These are phyloP conservation scores for Pao palembangensis DNA, from an alignment of 2,113 vertebrate genomes.

Conservation along the genomic window DNA sequence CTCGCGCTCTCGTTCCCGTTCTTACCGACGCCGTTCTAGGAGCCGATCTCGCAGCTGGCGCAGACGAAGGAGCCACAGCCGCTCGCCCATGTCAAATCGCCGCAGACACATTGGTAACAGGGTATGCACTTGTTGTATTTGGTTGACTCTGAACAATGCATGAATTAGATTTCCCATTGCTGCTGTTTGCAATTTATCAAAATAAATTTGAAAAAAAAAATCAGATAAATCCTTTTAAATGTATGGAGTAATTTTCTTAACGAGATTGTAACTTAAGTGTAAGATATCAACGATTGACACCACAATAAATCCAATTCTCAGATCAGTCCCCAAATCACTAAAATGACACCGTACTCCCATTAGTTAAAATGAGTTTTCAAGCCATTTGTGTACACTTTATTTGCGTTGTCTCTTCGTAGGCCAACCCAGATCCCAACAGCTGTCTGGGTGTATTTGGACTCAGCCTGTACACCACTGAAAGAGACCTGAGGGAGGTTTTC, in stretches of 20 bases:
- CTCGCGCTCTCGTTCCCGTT: slow-evolving; percentile 63
- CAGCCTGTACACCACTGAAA: slow-evolving; percentile 94
- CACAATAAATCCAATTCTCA: too few relatives aligned
- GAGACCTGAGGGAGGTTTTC: slow-evolving; percentile 93
- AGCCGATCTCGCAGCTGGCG: slow-evolving; percentile 63
- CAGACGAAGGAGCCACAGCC: slow-evolving; percentile 59
- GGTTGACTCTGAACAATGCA: too few relatives aligned
- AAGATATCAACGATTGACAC: too few relatives aligned
- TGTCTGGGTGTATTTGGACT: slow-evolving; percentile 95
- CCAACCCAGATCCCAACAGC: slow-evolving; percentile 90
- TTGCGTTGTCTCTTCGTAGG: slow-evolving; percentile 62
- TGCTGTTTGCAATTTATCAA: too few relatives aligned
- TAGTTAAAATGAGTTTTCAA: too few relatives aligned
- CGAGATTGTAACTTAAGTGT: too few relatives aligned
- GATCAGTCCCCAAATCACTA: too few relatives aligned
- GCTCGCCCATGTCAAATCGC: slow-evolving; percentile 66
- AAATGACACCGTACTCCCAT: too few relatives aligned
- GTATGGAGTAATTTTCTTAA: too few relatives aligned
- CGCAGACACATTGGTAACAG: slow-evolving; percentile 66
- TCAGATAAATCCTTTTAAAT: too few relatives aligned
- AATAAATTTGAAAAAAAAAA: too few relatives aligned
- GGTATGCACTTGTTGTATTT: slow-evolving; percentile 22
- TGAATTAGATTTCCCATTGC: too few relatives aligned
- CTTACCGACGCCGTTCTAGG: slow-evolving; percentile 51
- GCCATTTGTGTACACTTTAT: background rate